Conservation (phyloP, 2,797 vertebrate genomes). For the Scolopax rusticola region DNA sequence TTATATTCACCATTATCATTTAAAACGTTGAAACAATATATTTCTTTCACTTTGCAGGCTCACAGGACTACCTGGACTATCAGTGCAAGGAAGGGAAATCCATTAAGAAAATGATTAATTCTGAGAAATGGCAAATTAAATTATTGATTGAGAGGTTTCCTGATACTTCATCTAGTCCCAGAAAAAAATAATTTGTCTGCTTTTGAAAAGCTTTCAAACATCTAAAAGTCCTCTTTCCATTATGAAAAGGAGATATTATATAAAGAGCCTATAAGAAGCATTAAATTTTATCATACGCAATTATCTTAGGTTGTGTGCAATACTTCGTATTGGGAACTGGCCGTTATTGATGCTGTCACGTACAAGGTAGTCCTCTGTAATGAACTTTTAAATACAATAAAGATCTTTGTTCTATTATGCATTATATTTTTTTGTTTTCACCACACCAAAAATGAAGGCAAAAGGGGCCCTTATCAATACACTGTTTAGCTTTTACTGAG, state of each 20-base stretch:
- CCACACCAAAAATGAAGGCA: not conserved
- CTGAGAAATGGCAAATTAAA: not conserved
- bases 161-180: not conserved
- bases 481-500: not conserved
- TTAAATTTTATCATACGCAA: not conserved
- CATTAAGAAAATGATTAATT: slow-evolving; percentile 14
- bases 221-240: not conserved
- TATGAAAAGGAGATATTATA: not conserved
- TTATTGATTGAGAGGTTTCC: not conserved
- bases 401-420: not conserved
- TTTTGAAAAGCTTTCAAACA: not conserved
- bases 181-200: not conserved
- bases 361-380: not conserved
- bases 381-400: not conserved
- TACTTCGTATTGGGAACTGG: not conserved
- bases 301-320: not conserved
- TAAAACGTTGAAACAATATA: not conserved
- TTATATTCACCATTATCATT: not conserved
- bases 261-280: not conserved
- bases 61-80: not conserved
- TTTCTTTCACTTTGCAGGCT: not conserved
- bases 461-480: not conserved
- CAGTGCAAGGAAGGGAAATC: not conserved
- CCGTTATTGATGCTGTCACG: not conserved
- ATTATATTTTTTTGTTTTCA: not conserved